A percentile compares a stretch with the other conserved stretches of the same genome.
These are phyloP conservation scores for Trisateles emortualis DNA, from an alignment of 2,888 invertebrate species.

Conservation along the genomic window DNA sequence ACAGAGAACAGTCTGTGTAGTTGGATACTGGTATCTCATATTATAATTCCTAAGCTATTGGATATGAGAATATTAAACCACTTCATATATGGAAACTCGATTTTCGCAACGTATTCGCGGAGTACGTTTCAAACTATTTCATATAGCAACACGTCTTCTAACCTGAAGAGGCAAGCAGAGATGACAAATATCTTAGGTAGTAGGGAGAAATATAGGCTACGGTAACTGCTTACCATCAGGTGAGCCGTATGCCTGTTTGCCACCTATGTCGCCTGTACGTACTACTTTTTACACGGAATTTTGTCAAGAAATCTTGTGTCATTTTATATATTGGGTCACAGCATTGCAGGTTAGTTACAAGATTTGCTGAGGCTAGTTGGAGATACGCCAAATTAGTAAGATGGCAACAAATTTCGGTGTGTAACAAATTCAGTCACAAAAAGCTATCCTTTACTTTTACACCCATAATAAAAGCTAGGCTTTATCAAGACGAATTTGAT, in stretches of 20 bases:
- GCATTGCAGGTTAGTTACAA: constrained; percentile 31
- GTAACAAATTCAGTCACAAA: constrained; percentile 9
- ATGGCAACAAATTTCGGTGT: constrained; percentile 14
- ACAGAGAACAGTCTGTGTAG: constrained; percentile 37
- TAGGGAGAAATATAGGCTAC: no score
- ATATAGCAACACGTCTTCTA: no score
- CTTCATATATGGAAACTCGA: neutral
- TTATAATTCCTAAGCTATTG: neutral
- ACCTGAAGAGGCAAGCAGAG: no score
- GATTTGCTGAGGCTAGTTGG: constrained; percentile 29
- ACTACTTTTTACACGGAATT: constrained; percentile 21
- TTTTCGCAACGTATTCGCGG: neutral
- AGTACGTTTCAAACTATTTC: neutral
- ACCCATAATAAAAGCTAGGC: neutral
- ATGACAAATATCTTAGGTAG: no score
- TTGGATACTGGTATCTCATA: neutral
- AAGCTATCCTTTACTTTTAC: constrained; percentile 6
- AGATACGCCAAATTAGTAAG: constrained; percentile 31
- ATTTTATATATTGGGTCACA: constrained; percentile 30
- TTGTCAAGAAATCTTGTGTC: constrained; percentile 16
- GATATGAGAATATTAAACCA: neutral
- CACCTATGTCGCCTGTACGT: neutral
- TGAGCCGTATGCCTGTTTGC: no score
- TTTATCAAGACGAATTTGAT: constrained; percentile 25
- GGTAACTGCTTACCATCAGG: no score